Percentiles rank a stretch among this genome's conserved stretches.
Evolutionary conservation across 2,797 vertebrate species (phyloP).

Genomic region (Ptychadena robeensis): DNA sequence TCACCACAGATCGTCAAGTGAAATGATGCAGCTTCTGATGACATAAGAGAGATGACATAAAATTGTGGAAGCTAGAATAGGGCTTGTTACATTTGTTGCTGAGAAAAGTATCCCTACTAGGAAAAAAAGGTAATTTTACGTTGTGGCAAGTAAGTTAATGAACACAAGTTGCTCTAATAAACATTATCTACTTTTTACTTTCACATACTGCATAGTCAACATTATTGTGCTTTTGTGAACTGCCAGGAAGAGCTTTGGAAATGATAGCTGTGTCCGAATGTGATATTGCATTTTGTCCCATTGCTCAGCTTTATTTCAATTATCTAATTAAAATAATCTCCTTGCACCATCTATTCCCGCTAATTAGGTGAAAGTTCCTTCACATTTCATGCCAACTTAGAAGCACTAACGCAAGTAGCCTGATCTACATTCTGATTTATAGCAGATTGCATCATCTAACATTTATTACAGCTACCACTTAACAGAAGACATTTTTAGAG

Average conservation of each 20-base stretch:
- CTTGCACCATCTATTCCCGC: conserved; percentile 62
- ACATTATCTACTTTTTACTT: not conserved
- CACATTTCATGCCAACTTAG: conserved; percentile 62
- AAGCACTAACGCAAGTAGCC: conserved; percentile 58
- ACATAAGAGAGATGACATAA: too few species aligned
- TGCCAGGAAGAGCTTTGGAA: conserved; percentile 7
- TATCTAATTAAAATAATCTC: conserved; percentile 68
- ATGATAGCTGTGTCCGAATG: not conserved
- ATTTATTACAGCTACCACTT: conserved; percentile 59
- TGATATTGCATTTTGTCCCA: conserved; percentile 35
- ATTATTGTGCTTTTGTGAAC: not conserved
- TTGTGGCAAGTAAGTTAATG: not conserved
- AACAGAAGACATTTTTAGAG: conserved; percentile 30
- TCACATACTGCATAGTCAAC: not conserved
- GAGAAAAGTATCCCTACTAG: too few species aligned
- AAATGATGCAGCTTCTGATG: too few species aligned
- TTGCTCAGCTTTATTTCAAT: conserved; percentile 60
- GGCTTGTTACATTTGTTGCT: too few species aligned
- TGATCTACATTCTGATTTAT: conserved; percentile 67
- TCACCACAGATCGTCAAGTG: too few species aligned
- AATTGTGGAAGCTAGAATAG: too few species aligned
- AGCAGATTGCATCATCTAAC: conserved; percentile 50
- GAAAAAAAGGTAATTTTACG: not conserved
- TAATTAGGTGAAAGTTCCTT: conserved; percentile 66
- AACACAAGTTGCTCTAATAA: not conserved